Evolutionary conservation across 2,888 invertebrate genomes (phyloP), one percentile per base, ranked within the genome.

Genomic region (Seladonia tumulorum): DNA sequence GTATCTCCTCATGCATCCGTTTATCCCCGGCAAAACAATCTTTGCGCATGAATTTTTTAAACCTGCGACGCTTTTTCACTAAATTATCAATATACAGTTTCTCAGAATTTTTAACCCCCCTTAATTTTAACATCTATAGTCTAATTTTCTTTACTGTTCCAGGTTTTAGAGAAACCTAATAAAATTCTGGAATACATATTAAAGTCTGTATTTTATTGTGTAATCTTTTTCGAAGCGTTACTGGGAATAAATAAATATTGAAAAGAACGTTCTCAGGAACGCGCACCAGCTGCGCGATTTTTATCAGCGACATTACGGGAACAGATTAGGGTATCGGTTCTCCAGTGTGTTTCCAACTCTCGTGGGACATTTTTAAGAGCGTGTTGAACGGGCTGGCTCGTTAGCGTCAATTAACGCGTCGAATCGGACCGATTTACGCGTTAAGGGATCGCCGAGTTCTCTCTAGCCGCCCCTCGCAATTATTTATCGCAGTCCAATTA

Each of bases 401-500:
- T 76, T 76, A 76, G 76, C 63, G 76, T 63, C 76, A 76, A 76
- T 76, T 76, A 76, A 63, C 63, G 76, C 76, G 63, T 63, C 63
- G 76, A 76, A 76, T 76, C 76, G 45, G 45, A 25, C 76, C 76
- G 76, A 63, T 76, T 76, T 76, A 76, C 76, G 76, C 45, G 63
- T 76, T 76, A 76, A 76, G 63, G 63, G 76, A 63, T 76, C 63
- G n/a, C n/a, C 45, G 25, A 22, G 22, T 73, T 5, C 47, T 39
- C 49, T 53, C 63, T 35, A 35, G 25, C 16, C 29, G 29, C 7
- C 18, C 39, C 68, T 8, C n/a, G 73, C 35, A 53, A 79, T 82
- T 79, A 75, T 82, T 60, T 29, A 47, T 49, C 60, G 29, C 70
- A 75, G 35, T 79, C 74, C 75, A 75, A 82, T 82, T 82, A 82